A percentile compares a stretch with the other conserved stretches of the same genome.
Evolutionary conservation across 2,888 invertebrate species (phyloP).

Genomic region (Acronicta aceris): DNA sequence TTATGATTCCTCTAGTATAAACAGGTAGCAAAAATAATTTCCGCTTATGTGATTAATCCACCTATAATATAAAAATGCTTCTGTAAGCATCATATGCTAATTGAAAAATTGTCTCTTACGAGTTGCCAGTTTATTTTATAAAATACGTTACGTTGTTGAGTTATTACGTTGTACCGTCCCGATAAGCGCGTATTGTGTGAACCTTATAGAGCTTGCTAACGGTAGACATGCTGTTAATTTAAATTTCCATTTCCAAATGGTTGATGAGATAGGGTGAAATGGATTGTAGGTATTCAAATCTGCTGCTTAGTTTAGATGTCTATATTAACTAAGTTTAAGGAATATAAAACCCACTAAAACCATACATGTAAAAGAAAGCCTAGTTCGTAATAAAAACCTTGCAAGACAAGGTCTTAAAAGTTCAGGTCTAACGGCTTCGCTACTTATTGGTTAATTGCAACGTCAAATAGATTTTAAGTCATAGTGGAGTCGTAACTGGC

Average conservation of each 20-base stretch:
- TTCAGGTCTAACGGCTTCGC: too few relatives aligned
- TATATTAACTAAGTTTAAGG: neutral
- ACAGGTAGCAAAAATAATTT: too few relatives aligned
- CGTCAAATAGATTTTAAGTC: too few relatives aligned
- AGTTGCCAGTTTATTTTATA: constrained; percentile 84
- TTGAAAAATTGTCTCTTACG: constrained; percentile 65
- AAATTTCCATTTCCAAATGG: constrained; percentile 15
- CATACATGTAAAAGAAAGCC: too few relatives aligned
- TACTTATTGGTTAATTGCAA: too few relatives aligned
- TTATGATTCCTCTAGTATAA: too few relatives aligned
- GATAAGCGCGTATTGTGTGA: constrained; percentile 81
- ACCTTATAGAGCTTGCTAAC: constrained; percentile 58
- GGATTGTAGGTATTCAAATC: constrained; percentile 16
- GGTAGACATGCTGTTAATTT: constrained; percentile 43
- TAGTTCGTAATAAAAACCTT: too few relatives aligned
- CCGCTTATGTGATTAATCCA: constrained; percentile 6
- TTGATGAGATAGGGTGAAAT: constrained; percentile 1
- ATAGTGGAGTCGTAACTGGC: too few relatives aligned
- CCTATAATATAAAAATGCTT: constrained; percentile 40
- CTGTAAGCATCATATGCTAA: constrained; percentile 64
- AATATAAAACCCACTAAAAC: too few relatives aligned
- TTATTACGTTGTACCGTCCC: constrained; percentile 72
- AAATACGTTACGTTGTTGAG: neutral
- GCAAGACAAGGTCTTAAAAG: too few relatives aligned
- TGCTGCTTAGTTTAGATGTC: neutral